These are phyloP conservation scores for Meteorus cinctellus DNA, from an alignment of 2,888 invertebrate species.

Conservation along the genomic window DNA sequence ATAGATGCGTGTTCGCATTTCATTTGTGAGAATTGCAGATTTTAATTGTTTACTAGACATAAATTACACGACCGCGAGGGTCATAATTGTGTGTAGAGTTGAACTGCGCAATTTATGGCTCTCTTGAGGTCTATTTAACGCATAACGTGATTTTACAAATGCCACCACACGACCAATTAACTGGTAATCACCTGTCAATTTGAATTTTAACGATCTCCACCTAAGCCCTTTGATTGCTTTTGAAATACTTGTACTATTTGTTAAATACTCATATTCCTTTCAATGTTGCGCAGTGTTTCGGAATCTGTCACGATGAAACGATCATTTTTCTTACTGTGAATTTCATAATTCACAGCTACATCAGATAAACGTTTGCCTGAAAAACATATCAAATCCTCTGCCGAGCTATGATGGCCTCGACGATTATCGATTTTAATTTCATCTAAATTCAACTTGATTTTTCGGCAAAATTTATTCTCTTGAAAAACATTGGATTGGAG, in stretches of 20 bases:
- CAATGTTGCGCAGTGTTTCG: not conserved
- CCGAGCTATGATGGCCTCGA: no score
- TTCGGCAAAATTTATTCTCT: no score
- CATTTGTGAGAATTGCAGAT: not conserved
- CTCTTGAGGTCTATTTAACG: constrained; percentile 47
- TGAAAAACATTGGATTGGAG: no score
- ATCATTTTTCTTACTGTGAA: no score
- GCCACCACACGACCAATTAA: constrained; percentile 49
- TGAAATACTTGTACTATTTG: not conserved
- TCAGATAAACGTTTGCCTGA: no score
- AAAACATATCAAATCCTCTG: no score
- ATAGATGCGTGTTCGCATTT: not conserved
- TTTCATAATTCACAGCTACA: no score
- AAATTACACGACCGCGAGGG: constrained; percentile 10
- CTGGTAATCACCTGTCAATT: constrained; percentile 45
- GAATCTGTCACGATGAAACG: no score
- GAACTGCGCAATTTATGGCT: constrained; percentile 49
- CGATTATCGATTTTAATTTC: no score
- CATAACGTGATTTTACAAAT: constrained; percentile 44
- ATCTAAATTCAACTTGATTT: no score
- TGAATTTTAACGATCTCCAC: constrained; percentile 42
- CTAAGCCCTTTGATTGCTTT: constrained; percentile 41
- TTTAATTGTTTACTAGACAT: constrained; percentile 18
- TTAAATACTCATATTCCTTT: not conserved
- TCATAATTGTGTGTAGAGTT: constrained; percentile 42